These are phyloP conservation scores for Rhineura floridana DNA, from an alignment of 2,113 vertebrate species.

Conservation along the genomic window DNA sequence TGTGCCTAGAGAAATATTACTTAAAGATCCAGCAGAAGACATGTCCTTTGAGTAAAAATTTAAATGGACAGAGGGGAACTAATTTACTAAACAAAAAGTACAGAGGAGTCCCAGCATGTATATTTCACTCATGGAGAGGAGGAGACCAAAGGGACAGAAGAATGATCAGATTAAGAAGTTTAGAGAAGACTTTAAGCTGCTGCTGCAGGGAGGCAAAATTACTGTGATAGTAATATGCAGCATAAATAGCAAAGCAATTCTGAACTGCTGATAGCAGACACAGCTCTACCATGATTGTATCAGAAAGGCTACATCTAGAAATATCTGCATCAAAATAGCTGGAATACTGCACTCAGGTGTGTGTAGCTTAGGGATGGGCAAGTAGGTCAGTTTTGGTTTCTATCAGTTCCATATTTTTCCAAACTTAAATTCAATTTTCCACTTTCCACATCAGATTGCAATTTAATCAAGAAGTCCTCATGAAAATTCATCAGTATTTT, in stretches of 20 bases:
- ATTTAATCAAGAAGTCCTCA: too few relatives aligned
- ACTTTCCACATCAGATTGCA: too few relatives aligned
- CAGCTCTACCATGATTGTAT: neutral
- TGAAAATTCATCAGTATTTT: too few relatives aligned
- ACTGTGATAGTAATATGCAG: neutral
- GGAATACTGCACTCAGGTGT: neutral
- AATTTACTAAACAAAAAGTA: conserved; percentile 6
- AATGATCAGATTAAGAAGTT: neutral
- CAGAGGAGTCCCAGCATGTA: neutral
- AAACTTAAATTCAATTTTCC: too few relatives aligned
- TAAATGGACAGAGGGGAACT: conserved; percentile 36
- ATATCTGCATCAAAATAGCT: neutral
- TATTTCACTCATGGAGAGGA: neutral
- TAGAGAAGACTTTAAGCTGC: neutral
- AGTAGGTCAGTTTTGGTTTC: too few relatives aligned
- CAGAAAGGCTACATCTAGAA: neutral
- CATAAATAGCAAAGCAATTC: conserved; percentile 2
- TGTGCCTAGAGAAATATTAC: conserved; percentile 6
- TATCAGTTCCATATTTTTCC: too few relatives aligned
- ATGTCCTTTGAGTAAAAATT: conserved; percentile 13
- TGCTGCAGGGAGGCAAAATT: neutral
- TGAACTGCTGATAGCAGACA: neutral
- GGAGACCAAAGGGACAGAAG: neutral
- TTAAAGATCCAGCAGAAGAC: conserved; percentile 3
- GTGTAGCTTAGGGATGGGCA: neutral